phyloP scores from a whole-genome alignment of 2,797 vertebrate species.

The Sciaenops ocellatus region DNA sequence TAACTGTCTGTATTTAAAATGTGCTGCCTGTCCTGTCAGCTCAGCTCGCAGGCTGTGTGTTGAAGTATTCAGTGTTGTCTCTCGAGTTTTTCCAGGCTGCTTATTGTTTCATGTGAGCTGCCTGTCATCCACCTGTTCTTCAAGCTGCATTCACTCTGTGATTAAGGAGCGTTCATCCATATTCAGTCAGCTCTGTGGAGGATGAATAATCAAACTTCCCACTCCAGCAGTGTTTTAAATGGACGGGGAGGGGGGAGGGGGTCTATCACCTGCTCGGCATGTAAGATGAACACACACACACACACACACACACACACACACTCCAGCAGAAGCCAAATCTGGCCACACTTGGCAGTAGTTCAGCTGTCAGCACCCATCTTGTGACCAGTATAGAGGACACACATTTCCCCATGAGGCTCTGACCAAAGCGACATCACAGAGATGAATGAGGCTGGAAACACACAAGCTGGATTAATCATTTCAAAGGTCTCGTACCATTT shows the following conservation, averaged over 20 bases:
- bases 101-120: not conserved
- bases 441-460: not conserved
- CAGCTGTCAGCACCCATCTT: slow-evolving; percentile 74
- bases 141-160: not conserved
- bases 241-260: not conserved
- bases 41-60: not conserved
- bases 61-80: not conserved
- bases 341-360: slow-evolving; percentile 26
- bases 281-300: slow-evolving; percentile 5
- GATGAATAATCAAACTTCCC: not conserved
- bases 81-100: not conserved
- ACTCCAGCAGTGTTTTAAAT: not conserved
- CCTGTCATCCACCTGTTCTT: not conserved
- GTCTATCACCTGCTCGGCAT: slow-evolving; percentile 9
- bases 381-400: slow-evolving; percentile 28
- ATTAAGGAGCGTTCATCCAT: not conserved
- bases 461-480: not conserved
- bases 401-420: slow-evolving; percentile 1
- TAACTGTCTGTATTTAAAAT: not conserved
- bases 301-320: slow-evolving; percentile 6
- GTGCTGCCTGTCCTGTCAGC: not conserved
- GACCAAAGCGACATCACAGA: not conserved
- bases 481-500: not conserved
- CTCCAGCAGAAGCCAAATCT: slow-evolving; percentile 40
- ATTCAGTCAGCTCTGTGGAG: not conserved